Evolutionary conservation across 2,888 invertebrate genomes (phyloP), one percentile per base, ranked within the genome.

Genomic region (Athripsodes cinereus): DNA sequence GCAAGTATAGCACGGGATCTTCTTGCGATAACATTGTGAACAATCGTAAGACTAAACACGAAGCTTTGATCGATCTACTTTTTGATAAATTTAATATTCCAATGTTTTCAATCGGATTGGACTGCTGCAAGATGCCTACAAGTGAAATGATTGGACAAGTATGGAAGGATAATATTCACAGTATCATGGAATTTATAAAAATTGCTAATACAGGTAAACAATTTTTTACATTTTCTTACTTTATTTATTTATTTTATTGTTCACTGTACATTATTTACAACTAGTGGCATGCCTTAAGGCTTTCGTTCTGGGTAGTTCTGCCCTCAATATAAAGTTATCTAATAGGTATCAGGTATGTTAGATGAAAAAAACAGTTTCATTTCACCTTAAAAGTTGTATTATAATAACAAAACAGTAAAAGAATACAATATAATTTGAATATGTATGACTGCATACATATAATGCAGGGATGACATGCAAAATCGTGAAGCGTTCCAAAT

Each of bases 101-200:
- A 0, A 75, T 89, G 69, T 76, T 88, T 52, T 85, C 88, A 0
- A 80, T 86, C 2, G 87, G 90, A 18, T 71, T 94, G 22, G 86
- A 86, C 55, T 94, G 94, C 67, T 94, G 94, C 69, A 88, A 88
- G 65, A 90, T 90, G 81, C 93, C 94, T 0, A 67, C 71, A 0
- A 78, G 83, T n/a, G 72, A 69, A 0, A 79, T 83, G 50, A 79
- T 92, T n/a, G 85, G 84, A 0, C 78, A 78, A 62, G 80, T 88
- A 8, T 92, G 91, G 90, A 81, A 85, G 64, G 81, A 84, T 59
- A 85, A 86, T 67, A 68, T 88, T 53, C 74, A 74, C 18, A 83
- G 85, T 2, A 74, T 86, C 2, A 83, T 86, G 77, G 79, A 81
- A 66, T 81, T 87, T 52, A 69, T 86, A 1, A 78, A 79, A 46